Percentiles rank a stretch among this genome's conserved stretches.
Evolutionary conservation across 2,113 vertebrate species (phyloP).

Genomic region (Haemorhous mexicanus): DNA sequence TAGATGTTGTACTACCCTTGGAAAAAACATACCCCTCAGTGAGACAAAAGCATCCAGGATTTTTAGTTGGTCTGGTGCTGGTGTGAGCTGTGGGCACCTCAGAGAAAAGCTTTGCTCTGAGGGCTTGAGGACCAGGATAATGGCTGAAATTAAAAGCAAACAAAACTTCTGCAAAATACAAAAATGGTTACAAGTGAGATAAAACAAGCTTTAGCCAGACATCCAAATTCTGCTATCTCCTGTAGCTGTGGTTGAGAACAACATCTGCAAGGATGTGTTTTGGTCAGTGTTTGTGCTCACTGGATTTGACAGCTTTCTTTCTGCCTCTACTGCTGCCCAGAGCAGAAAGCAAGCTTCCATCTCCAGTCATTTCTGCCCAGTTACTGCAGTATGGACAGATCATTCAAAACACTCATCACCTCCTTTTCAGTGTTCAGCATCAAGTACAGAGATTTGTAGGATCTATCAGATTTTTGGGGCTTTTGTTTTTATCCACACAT

Average conservation of each 20-base stretch:
- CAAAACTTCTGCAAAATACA: neutral
- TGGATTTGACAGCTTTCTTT: neutral
- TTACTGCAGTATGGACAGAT: neutral
- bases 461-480: neutral
- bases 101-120: neutral
- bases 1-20: accelerated
- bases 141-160: neutral
- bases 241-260: neutral
- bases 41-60: neutral
- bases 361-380: neutral
- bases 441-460: neutral
- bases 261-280: neutral
- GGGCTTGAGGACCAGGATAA: neutral
- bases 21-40: neutral
- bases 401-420: neutral
- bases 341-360: neutral
- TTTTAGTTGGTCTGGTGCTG: neutral
- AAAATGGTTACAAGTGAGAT: neutral
- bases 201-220: neutral
- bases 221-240: neutral
- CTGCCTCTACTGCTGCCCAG: neutral
- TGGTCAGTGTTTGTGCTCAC: neutral
- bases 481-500: neutral
- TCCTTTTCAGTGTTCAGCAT: neutral
- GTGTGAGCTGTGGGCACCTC: neutral